Conservation (phyloP, 2,113 vertebrate species). For the Mastomys natalensis region DNA sequence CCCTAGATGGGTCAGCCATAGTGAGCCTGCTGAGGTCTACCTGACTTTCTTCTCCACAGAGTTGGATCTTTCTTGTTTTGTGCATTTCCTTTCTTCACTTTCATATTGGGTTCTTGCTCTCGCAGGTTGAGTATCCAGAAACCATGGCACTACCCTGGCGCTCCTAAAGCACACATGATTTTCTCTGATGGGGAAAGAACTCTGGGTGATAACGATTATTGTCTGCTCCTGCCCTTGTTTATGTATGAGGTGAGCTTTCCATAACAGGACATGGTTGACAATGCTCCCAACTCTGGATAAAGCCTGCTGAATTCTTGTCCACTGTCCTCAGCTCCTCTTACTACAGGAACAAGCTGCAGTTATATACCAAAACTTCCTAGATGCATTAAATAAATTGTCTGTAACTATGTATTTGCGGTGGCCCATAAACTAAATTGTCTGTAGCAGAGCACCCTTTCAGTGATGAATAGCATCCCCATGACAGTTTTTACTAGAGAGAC, state of each 20-base stretch:
- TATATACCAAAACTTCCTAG: conserved; percentile 55
- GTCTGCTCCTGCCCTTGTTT: conserved; percentile 37
- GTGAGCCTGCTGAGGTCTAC: neutral
- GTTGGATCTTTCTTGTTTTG: neutral
- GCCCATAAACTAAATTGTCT: conserved; percentile 72
- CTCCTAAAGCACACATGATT: neutral
- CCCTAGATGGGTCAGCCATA: neutral
- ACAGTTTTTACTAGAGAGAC: conserved; percentile 46
- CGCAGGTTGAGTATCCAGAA: neutral
- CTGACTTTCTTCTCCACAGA: neutral
- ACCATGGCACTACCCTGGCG: neutral
- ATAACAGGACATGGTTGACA: neutral
- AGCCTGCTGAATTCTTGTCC: conserved; percentile 24
- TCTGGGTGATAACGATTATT: neutral
- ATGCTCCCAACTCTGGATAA: neutral
- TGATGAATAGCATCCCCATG: conserved; percentile 29
- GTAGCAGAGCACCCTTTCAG: conserved; percentile 68
- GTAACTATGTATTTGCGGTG: conserved; percentile 68
- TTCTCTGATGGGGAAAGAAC: conserved; percentile 12
- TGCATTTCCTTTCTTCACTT: neutral
- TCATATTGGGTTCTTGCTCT: neutral
- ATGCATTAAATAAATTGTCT: conserved; percentile 79
- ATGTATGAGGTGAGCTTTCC: conserved; percentile 9
- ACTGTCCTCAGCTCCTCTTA: conserved; percentile 6
- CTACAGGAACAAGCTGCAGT: conserved; percentile 47